These are phyloP conservation scores for Siniperca knerii DNA, from an alignment of 2,113 vertebrate genomes.

Conservation along the genomic window DNA sequence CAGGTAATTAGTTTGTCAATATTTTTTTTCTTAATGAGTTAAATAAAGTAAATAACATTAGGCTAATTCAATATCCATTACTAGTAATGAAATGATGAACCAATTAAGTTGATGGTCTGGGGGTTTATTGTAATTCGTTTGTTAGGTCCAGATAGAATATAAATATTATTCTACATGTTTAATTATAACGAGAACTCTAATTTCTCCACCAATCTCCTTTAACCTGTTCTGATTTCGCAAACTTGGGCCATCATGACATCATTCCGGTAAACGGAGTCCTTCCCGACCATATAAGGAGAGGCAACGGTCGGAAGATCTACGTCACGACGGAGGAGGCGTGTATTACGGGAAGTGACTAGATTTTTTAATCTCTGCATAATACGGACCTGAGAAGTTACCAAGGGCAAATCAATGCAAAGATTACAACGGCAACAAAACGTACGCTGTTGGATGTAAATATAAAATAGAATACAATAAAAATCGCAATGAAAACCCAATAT, in stretches of 20 bases:
- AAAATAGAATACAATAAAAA: neutral
- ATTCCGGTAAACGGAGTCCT: conserved; percentile 77
- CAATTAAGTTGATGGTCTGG: neutral
- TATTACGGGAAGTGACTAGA: conserved; percentile 79
- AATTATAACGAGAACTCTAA: neutral
- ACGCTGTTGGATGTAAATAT: neutral
- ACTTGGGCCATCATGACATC: conserved; percentile 74
- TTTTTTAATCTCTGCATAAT: conserved; percentile 55
- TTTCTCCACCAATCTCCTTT: neutral
- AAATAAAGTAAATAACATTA: neutral
- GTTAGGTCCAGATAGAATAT: neutral
- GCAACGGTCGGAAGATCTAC: conserved; percentile 73
- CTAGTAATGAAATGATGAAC: neutral
- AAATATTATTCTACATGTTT: neutral
- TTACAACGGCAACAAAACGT: neutral
- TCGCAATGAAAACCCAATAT: neutral
- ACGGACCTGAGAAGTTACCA: conserved; percentile 1
- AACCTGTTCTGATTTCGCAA: conserved; percentile 49
- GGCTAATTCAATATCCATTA: neutral
- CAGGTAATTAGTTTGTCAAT: neutral
- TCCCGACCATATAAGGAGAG: conserved; percentile 81
- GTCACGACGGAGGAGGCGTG: conserved; percentile 77
- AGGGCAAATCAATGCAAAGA: conserved; percentile 34
- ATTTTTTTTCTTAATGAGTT: neutral
- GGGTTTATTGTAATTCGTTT: neutral